phyloP scores from a whole-genome alignment of 2,113 vertebrate species.

The Struthidea cinerea region DNA sequence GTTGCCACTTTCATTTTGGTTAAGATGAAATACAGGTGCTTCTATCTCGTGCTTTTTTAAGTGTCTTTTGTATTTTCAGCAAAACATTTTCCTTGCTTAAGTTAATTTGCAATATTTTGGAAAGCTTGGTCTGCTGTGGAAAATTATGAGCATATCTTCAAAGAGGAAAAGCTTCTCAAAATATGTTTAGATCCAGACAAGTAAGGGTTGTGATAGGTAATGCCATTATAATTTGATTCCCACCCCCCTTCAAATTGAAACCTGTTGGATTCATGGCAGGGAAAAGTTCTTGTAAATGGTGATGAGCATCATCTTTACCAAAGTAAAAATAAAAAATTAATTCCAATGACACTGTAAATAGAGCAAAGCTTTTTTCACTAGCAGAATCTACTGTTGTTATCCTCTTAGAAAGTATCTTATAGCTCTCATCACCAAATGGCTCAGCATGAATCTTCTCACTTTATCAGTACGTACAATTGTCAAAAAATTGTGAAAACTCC shows the following conservation, averaged over 20 bases:
- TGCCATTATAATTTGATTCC: background rate
- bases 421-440: background rate
- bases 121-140: background rate
- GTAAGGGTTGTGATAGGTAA: background rate
- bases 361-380: background rate
- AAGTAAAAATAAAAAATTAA: background rate
- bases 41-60: background rate
- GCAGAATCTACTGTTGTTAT: accelerated
- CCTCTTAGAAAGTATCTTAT: background rate
- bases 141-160: background rate
- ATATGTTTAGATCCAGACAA: background rate
- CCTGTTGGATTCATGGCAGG: background rate
- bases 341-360: background rate
- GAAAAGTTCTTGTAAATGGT: background rate
- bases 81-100: background rate
- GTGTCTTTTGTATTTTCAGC: background rate
- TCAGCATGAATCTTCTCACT: background rate
- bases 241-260: background rate
- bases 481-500: background rate
- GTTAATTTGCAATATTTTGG: background rate
- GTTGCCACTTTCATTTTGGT: background rate
- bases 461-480: background rate
- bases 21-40: background rate
- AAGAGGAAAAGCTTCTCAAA: background rate
- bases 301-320: background rate